Evolutionary conservation across 2,888 invertebrate genomes (phyloP).

Genomic region (Campoletis raptor): DNA sequence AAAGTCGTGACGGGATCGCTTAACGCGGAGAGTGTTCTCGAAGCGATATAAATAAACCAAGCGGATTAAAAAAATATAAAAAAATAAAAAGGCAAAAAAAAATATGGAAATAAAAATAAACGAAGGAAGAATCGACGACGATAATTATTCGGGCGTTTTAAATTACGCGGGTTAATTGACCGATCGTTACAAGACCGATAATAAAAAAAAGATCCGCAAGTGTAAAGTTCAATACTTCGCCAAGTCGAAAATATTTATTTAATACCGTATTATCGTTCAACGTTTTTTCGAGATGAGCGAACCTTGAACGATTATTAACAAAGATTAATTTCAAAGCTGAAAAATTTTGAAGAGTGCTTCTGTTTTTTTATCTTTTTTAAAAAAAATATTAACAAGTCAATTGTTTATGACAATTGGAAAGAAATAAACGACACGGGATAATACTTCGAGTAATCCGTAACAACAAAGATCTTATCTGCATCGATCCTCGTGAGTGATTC

Average conservation of each 20-base stretch:
- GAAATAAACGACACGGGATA: not conserved
- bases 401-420: not conserved
- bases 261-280: not conserved
- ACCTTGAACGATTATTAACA: not conserved
- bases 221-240: conserved; percentile 1
- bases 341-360: not conserved
- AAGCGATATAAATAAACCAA: conserved; percentile 1
- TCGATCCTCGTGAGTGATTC: conserved; percentile 25
- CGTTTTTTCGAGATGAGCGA: not conserved
- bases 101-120: not conserved
- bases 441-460: too few species aligned
- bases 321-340: not conserved
- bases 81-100: too few species aligned
- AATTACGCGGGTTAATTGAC: not conserved
- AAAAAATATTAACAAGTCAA: not conserved
- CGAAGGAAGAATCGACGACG: not conserved
- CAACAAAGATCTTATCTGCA: conserved; percentile 11
- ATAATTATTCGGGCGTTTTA: not conserved
- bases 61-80: not conserved
- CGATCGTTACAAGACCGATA: not conserved
- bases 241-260: not conserved
- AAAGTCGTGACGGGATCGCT: conserved; percentile 60
- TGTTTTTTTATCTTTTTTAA: not conserved
- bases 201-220: not conserved
- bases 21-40: conserved; percentile 5